These are phyloP conservation scores for Girardinichthys multiradiatus DNA, from an alignment of 2,113 vertebrate species.

Conservation along the genomic window DNA sequence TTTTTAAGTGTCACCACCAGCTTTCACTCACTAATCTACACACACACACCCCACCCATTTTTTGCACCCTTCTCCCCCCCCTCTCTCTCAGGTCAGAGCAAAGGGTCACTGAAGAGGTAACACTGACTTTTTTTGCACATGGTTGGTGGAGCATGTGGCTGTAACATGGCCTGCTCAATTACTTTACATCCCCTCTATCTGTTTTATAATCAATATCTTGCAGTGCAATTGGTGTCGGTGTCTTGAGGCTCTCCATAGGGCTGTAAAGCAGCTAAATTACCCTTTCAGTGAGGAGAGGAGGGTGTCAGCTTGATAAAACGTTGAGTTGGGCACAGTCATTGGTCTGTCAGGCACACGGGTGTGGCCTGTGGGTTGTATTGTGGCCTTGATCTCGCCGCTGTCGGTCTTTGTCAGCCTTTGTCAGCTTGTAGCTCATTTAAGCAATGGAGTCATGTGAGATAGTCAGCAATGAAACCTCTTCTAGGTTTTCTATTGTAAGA, in stretches of 20 bases:
- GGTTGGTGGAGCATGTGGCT: background rate
- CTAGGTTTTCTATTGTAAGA: background rate
- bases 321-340: constrained; percentile 15
- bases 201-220: constrained; percentile 29
- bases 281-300: background rate
- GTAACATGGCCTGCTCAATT: constrained; percentile 2
- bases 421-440: background rate
- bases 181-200: background rate
- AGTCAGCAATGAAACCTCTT: background rate
- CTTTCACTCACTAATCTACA: constrained; percentile 47
- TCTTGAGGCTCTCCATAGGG: constrained; percentile 17
- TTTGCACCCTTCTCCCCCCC: background rate
- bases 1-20: constrained; percentile 12
- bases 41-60: background rate
- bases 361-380: background rate
- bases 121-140: constrained; percentile 8
- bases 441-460: background rate
- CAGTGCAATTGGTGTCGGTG: background rate
- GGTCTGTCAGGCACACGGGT: constrained; percentile 20
- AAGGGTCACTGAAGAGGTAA: constrained; percentile 23
- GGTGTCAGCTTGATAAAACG: constrained; percentile 55
- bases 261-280: constrained; percentile 32
- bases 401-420: constrained; percentile 2
- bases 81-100: constrained; percentile 24
- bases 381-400: constrained; percentile 11